phyloP scores from a whole-genome alignment of 2,888 invertebrate species.

The Drosophila birchii region DNA sequence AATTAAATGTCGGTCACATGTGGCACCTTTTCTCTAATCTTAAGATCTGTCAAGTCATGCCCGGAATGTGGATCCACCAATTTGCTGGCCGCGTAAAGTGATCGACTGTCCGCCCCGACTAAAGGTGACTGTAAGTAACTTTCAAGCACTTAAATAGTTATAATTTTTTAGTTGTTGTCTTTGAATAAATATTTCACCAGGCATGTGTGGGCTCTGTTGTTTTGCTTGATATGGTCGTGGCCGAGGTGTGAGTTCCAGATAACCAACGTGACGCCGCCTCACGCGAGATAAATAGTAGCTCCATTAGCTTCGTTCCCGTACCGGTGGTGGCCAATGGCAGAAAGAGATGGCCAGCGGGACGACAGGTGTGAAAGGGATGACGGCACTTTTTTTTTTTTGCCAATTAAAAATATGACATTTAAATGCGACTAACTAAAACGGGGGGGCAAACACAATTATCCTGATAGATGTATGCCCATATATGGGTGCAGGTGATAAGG shows the following conservation, averaged over 20 bases:
- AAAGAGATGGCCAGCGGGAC: neutral
- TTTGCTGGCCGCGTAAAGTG: constrained; percentile 7
- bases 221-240: constrained; percentile 35
- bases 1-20: constrained; percentile 32
- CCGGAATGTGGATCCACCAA: constrained; percentile 19
- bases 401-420: constrained; percentile 51
- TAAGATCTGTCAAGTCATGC: constrained; percentile 29
- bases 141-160: constrained; percentile 33
- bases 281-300: constrained; percentile 68
- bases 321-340: neutral
- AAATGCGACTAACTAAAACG: constrained; percentile 31
- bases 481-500: constrained; percentile 37
- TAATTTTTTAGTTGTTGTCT: constrained; percentile 23
- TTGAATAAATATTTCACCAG: neutral
- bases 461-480: constrained; percentile 19
- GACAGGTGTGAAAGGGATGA: neutral
- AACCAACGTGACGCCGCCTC: constrained; percentile 78
- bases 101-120: constrained; percentile 1
- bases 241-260: constrained; percentile 58
- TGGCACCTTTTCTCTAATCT: constrained; percentile 31
- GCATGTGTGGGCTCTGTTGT: constrained; percentile 18
- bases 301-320: constrained; percentile 7
- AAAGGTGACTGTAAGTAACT: constrained; percentile 13
- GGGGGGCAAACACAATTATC: constrained; percentile 24
- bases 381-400: constrained; percentile 7